These are phyloP conservation scores for Peromyscus polionotus DNA, from an alignment of 2,113 vertebrate species.

Conservation along the genomic window DNA sequence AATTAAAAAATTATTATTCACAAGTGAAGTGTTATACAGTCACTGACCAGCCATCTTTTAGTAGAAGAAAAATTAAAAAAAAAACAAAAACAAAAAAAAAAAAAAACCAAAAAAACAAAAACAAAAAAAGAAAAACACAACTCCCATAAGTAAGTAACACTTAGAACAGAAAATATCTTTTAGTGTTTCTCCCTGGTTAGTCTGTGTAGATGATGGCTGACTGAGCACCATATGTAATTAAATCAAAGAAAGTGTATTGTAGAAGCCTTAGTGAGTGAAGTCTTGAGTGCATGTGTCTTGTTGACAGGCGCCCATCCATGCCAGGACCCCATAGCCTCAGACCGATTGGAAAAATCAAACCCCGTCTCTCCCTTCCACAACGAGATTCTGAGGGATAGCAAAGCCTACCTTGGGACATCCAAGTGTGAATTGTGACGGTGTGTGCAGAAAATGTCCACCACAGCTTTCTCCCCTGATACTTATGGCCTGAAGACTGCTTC, in stretches of 20 bases:
- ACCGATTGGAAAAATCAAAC: not conserved
- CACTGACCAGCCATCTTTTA: slow-evolving; percentile 7
- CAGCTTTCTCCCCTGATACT: not conserved
- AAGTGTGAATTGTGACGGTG: not conserved
- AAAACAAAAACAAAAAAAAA: not conserved
- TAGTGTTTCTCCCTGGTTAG: not conserved
- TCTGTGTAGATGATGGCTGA: not conserved
- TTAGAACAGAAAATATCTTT: slow-evolving; percentile 17
- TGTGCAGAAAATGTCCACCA: not conserved
- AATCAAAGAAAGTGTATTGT: not conserved
- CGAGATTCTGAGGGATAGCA: not conserved
- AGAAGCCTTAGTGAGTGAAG: not conserved
- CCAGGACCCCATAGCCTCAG: not conserved
- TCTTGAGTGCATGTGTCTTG: not conserved
- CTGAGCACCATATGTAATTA: not conserved
- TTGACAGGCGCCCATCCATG: not conserved
- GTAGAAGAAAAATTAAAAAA: slow-evolving; percentile 4
- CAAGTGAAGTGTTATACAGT: not conserved
- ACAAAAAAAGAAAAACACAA: not conserved
- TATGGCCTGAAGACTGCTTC: not conserved
- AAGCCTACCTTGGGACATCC: not conserved
- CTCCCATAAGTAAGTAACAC: slow-evolving; percentile 43
- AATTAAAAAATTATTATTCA: not conserved
- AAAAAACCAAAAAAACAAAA: not conserved
- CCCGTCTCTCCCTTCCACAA: not conserved